Evolutionary conservation across 2,113 vertebrate genomes (phyloP).

Genomic region (Gobiocypris rarus): DNA sequence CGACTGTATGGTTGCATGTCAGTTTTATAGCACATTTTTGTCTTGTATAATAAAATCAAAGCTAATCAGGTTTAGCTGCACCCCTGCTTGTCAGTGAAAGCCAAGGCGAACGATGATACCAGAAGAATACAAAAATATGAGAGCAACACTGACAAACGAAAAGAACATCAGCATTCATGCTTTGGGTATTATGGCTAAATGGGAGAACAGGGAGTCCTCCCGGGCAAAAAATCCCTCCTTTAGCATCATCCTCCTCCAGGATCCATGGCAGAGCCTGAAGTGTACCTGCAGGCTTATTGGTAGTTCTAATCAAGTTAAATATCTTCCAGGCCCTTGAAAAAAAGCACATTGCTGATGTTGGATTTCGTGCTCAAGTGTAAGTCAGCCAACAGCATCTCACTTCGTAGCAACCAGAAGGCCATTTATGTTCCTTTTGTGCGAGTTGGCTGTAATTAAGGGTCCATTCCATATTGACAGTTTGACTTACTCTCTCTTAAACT

Average conservation of each 20-base stretch:
- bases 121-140: neutral
- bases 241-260: conserved; percentile 10
- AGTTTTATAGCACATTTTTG: too few relatives aligned
- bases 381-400: conserved; percentile 56
- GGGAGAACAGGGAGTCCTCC: neutral
- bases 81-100: conserved; percentile 2
- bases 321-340: conserved; percentile 26
- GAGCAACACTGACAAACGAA: neutral
- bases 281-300: conserved; percentile 27
- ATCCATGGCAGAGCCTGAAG: conserved; percentile 25
- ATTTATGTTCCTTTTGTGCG: conserved; percentile 77
- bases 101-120: neutral
- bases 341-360: conserved; percentile 58
- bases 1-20: too few relatives aligned
- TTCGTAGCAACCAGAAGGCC: conserved; percentile 62
- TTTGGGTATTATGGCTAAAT: conserved; percentile 11
- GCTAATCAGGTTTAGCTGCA: neutral
- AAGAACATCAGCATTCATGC: conserved; percentile 27
- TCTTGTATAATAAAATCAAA: neutral
- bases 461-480: conserved; percentile 73
- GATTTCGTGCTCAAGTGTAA: conserved; percentile 62
- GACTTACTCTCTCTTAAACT: conserved; percentile 76
- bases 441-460: conserved; percentile 71
- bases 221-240: conserved; percentile 27
- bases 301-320: conserved; percentile 59